Evolutionary conservation across 1,140 invertebrate species (phyloP), one percentile per base, ranked within the genome.

Genomic region (Leptinotarsa defecta): DNA sequence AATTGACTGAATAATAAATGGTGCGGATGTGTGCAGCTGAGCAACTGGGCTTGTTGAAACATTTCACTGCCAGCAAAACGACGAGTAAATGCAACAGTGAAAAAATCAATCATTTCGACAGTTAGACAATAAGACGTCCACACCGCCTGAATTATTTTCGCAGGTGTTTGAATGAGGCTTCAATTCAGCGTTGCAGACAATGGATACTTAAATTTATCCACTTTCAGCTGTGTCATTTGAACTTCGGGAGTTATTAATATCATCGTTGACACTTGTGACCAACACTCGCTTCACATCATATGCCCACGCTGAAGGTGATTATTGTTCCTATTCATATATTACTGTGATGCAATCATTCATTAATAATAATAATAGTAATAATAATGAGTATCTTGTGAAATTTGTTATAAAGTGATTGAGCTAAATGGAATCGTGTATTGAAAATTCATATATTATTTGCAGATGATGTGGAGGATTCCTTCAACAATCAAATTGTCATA

Each of bases 11-110:
- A 65, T 20, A 65, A 65, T 20, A 65, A 65, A 65, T 65, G 64
- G 6, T 65, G 22, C 6, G 64, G 63, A 65, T 65, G 64, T 65
- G 22, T 65, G 64, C 64, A 65, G 64, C 64, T 65, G 64, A 65
- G 13, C 22, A 65, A 65, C n/a, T 27, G 64, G 5, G 20, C 64
- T 65, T 65, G 64, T 65, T 65, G 64, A 27, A 65, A 65, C 15
- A 20, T 65, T 65, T 65, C 11, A 65, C 27, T 24, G 64, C 64
- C 64, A 34, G 11, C 63, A 20, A 65, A 22, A 19, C 17, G 63
- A 65, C 17, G 20, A 20, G 17, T 19, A 13, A 62, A n/a, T n/a
- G 17, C 61, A 62, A 62, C 61, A 62, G 17, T 17, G 17, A 22
- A 34, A 65, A 65, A 65, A 65, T 57, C 17, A 57, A 57, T 57